Evolutionary conservation across 1,140 invertebrate species (phyloP).

Genomic region (Cyphomyrmex costatus): DNA sequence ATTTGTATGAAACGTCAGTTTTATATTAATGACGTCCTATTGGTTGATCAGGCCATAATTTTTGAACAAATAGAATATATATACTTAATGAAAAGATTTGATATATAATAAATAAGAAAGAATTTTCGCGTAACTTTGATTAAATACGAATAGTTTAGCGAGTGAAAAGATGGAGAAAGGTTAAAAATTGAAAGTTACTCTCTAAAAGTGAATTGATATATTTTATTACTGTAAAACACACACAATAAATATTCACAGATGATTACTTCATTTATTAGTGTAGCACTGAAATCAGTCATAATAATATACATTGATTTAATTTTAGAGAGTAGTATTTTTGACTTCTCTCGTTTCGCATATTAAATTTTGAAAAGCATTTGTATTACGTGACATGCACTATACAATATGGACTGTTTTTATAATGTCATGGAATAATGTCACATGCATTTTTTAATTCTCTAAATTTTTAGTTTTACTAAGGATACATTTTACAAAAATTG

Average conservation of each 20-base stretch:
- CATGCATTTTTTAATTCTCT: not conserved
- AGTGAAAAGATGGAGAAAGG: not conserved
- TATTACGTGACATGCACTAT: not conserved
- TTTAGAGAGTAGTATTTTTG: not conserved
- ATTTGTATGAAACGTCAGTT: not conserved
- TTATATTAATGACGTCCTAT: not conserved
- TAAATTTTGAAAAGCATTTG: not conserved
- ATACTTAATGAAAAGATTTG: not conserved
- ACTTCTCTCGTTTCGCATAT: not conserved
- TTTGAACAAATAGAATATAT: constrained; percentile 45
- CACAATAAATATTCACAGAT: too few species aligned
- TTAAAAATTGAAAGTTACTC: not conserved
- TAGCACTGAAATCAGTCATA: too few species aligned
- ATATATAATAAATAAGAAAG: not conserved
- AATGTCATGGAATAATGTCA: not conserved
- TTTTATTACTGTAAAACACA: too few species aligned
- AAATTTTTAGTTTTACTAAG: not conserved
- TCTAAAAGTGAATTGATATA: too few species aligned
- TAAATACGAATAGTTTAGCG: not conserved
- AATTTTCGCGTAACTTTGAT: not conserved
- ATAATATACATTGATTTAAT: too few species aligned
- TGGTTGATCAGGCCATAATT: not conserved
- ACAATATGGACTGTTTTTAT: not conserved
- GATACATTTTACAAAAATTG: not conserved
- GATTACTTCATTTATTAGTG: too few species aligned